phyloP scores from a whole-genome alignment of 2,797 vertebrate genomes.

The Pantherophis alleghaniensis region DNA sequence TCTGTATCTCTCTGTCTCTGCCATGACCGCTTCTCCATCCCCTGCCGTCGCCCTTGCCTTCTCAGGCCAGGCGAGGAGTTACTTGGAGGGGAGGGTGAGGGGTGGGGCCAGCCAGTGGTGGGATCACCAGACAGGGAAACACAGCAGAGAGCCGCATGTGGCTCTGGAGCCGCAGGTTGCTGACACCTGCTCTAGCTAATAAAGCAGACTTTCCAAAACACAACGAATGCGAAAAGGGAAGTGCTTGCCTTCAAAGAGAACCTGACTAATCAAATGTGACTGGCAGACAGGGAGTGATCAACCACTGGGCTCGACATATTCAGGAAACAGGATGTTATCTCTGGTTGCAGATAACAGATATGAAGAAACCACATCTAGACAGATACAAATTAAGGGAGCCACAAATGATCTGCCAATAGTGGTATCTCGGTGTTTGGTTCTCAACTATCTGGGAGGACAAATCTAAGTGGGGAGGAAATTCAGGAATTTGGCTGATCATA shows the following conservation, averaged over 20 bases:
- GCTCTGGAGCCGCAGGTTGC: too few relatives aligned
- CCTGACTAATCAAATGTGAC: not conserved
- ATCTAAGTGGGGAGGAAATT: not conserved
- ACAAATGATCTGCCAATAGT: not conserved
- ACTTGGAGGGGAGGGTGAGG: too few relatives aligned
- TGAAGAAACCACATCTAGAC: not conserved
- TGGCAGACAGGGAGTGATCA: not conserved
- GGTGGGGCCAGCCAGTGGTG: too few relatives aligned
- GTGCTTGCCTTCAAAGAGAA: not conserved
- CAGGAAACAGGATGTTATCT: not conserved
- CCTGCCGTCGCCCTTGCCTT: too few relatives aligned
- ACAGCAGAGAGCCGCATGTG: too few relatives aligned
- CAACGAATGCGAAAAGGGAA: not conserved
- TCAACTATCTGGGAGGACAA: not conserved
- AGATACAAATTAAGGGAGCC: not conserved
- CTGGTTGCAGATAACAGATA: not conserved
- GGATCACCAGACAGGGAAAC: too few relatives aligned
- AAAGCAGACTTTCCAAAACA: not conserved
- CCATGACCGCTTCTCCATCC: too few relatives aligned
- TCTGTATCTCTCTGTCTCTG: too few relatives aligned
- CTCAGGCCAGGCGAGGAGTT: too few relatives aligned
- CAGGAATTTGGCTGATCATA: not conserved
- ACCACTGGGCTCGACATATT: not conserved
- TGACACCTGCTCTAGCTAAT: not conserved
- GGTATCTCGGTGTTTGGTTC: not conserved